Percentiles rank a stretch among this genome's conserved stretches.
These are phyloP conservation scores for Atrichornis clamosus DNA, from an alignment of 2,113 vertebrate genomes.

Conservation along the genomic window DNA sequence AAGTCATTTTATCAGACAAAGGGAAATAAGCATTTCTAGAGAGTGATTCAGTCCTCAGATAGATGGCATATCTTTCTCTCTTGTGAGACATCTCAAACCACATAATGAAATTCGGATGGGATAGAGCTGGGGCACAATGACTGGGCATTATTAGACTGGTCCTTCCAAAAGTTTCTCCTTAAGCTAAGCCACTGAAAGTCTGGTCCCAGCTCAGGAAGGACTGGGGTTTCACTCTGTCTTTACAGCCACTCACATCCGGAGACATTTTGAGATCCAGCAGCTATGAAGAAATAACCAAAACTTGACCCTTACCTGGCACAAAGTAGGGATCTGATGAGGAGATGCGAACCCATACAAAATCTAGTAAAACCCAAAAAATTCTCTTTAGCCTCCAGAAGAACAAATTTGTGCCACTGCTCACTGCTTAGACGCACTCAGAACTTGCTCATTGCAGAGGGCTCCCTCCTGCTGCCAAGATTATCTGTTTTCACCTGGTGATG, in stretches of 20 bases:
- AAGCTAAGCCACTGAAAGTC: not conserved
- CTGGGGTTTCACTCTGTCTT: not conserved
- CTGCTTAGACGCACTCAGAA: not conserved
- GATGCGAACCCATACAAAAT: not conserved
- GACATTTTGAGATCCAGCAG: not conserved
- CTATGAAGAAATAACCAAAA: not conserved
- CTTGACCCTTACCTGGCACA: not conserved
- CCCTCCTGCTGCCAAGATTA: not conserved
- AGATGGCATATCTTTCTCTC: not conserved
- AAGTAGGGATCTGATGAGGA: not conserved
- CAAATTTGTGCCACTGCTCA: not conserved
- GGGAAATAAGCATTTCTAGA: not conserved
- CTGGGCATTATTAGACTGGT: not conserved
- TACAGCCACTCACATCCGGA: not conserved
- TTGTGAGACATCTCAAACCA: not conserved
- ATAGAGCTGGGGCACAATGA: not conserved
- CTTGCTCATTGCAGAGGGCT: not conserved
- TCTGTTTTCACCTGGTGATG: not conserved
- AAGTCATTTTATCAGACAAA: not conserved
- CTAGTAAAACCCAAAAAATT: fast-evolving
- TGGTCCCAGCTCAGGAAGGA: not conserved
- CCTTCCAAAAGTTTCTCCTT: not conserved
- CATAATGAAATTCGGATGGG: not conserved
- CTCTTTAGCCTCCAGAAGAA: not conserved
- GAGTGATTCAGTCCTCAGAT: not conserved